Conservation (phyloP, 2,888 invertebrate genomes). For the Uropetala carovei region DNA sequence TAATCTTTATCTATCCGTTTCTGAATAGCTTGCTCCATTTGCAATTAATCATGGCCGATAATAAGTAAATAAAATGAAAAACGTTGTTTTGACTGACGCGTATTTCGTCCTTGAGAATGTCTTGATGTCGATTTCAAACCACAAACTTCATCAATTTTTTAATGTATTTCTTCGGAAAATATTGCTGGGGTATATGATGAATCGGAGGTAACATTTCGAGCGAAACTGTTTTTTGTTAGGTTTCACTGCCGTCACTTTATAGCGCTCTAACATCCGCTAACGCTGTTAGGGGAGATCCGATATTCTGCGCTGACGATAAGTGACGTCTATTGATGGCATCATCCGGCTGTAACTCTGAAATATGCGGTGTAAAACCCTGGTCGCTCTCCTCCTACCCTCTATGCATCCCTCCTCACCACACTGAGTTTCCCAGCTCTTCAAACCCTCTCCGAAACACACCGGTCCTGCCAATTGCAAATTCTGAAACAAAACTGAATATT, state of each 20-base stretch:
- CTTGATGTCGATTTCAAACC: too few relatives aligned
- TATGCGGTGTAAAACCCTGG: background rate
- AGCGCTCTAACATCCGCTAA: background rate
- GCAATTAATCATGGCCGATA: too few relatives aligned
- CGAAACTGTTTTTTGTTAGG: too few relatives aligned
- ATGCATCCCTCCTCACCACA: background rate
- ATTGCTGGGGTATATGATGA: too few relatives aligned
- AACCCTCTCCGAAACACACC: background rate
- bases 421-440: background rate
- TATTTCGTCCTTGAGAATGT: too few relatives aligned
- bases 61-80: too few relatives aligned
- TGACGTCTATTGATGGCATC: background rate
- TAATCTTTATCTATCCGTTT: too few relatives aligned
- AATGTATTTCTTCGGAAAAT: too few relatives aligned
- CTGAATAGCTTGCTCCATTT: too few relatives aligned
- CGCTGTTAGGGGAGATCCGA: background rate
- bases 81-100: too few relatives aligned
- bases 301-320: background rate
- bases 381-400: background rate
- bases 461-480: conserved; percentile 8
- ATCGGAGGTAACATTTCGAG: too few relatives aligned
- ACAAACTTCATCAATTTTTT: too few relatives aligned
- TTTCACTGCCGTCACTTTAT: background rate
- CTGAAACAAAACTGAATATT: background rate
- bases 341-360: background rate